phyloP scores from a whole-genome alignment of 1,140 invertebrate species.

The Plutomurus gul region DNA sequence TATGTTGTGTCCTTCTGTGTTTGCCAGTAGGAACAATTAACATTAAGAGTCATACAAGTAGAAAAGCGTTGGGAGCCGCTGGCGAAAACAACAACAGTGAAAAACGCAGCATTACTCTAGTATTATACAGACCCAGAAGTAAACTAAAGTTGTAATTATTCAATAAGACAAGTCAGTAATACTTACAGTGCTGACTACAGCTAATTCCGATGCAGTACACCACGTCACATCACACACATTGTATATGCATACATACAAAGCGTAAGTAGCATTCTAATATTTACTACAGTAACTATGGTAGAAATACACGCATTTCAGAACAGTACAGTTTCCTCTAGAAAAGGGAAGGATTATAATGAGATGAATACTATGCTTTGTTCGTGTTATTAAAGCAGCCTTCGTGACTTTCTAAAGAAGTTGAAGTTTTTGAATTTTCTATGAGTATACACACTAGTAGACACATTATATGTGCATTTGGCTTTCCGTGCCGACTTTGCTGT shows the following conservation, averaged over 20 bases:
- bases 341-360: slow-evolving; percentile 9
- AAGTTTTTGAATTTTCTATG: too few relatives aligned
- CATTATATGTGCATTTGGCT: too few relatives aligned
- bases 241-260: background rate
- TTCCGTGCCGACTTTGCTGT: too few relatives aligned
- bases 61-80: background rate
- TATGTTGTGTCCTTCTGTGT: background rate
- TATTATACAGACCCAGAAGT: slow-evolving; percentile 17
- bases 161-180: background rate
- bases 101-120: background rate
- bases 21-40: background rate
- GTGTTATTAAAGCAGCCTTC: slow-evolving; percentile 18
- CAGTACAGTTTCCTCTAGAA: slow-evolving; percentile 10
- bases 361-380: slow-evolving; percentile 10
- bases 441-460: background rate
- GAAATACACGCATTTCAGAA: too few relatives aligned
- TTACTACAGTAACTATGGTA: background rate
- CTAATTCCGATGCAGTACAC: background rate
- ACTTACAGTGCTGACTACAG: background rate
- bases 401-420: slow-evolving; percentile 25
- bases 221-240: background rate
- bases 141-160: background rate
- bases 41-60: background rate
- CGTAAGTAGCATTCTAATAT: background rate
- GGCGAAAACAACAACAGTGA: background rate